phyloP scores from a whole-genome alignment of 2,113 vertebrate species.

The Anoplopoma fimbria region DNA sequence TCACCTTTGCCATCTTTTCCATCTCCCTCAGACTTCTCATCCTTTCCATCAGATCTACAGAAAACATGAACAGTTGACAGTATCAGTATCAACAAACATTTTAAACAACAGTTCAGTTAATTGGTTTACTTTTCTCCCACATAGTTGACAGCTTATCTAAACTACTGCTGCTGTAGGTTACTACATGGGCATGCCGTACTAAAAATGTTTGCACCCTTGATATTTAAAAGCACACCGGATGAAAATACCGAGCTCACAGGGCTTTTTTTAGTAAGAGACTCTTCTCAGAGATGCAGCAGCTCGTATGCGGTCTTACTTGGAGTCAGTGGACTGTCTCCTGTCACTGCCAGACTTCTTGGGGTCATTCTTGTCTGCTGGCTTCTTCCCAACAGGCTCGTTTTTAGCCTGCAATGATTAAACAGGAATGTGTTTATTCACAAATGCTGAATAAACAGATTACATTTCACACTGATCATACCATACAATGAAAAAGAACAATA shows the following conservation, averaged over 20 bases:
- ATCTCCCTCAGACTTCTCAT: slow-evolving; percentile 88
- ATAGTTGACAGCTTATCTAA: background rate
- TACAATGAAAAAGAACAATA: background rate
- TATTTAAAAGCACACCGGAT: background rate
- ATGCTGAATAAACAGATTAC: background rate
- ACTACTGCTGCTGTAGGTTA: background rate
- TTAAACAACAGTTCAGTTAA: background rate
- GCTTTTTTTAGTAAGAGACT: background rate
- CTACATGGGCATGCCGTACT: background rate
- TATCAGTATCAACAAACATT: background rate
- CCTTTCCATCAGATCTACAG: slow-evolving; percentile 84
- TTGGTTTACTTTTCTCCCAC: background rate
- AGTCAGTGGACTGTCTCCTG: slow-evolving; percentile 88
- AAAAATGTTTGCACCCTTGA: background rate
- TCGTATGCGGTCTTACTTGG: slow-evolving; percentile 84
- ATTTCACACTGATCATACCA: background rate
- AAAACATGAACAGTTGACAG: background rate
- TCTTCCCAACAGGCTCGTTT: slow-evolving; percentile 96
- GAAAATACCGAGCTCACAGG: background rate
- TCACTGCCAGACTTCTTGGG: slow-evolving; percentile 82
- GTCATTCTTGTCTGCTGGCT: slow-evolving; percentile 88
- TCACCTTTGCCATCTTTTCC: slow-evolving; percentile 88
- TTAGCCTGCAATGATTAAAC: slow-evolving; percentile 86
- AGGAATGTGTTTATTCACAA: background rate
- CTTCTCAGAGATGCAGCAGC: background rate